Percentiles rank a stretch among this genome's conserved stretches.
These are phyloP conservation scores for Lutjanus campechanus DNA, from an alignment of 2,797 vertebrate species.

Conservation along the genomic window DNA sequence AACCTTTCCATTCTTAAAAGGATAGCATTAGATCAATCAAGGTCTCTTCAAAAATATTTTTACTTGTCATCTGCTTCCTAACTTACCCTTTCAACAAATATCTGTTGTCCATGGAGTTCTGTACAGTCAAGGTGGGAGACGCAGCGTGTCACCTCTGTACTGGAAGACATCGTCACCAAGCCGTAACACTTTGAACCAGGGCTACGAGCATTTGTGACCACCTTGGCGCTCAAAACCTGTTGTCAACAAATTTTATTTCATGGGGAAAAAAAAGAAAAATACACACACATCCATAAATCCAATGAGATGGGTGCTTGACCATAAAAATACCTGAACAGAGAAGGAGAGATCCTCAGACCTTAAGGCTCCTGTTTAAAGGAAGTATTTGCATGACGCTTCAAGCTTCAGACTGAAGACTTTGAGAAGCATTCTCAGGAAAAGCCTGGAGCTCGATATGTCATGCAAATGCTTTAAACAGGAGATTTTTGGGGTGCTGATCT, in stretches of 20 bases:
- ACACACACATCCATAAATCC: too few species aligned
- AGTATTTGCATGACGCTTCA: too few species aligned
- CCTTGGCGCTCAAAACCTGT: conserved; percentile 97
- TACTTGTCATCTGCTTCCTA: not conserved
- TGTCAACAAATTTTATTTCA: conserved; percentile 14
- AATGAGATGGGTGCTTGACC: too few species aligned
- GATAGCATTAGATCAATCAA: not conserved
- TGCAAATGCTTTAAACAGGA: too few species aligned
- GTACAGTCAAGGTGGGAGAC: conserved; percentile 95
- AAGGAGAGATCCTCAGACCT: too few species aligned
- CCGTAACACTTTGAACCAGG: conserved; percentile 98
- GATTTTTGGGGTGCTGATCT: too few species aligned
- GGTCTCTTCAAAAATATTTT: not conserved
- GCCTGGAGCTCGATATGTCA: too few species aligned
- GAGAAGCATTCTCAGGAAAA: too few species aligned
- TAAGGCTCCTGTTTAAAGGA: too few species aligned
- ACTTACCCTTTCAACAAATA: conserved; percentile 96
- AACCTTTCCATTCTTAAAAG: not conserved
- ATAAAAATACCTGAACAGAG: too few species aligned
- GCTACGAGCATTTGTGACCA: conserved; percentile 97
- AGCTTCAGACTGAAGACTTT: too few species aligned
- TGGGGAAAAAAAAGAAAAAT: too few species aligned
- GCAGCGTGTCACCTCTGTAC: conserved; percentile 93
- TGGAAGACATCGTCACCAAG: conserved; percentile 97
- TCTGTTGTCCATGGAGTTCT: conserved; percentile 97